Evolutionary conservation across 2,888 invertebrate species (phyloP), one percentile per base, ranked within the genome.

Genomic region (Oscheius sp.): DNA sequence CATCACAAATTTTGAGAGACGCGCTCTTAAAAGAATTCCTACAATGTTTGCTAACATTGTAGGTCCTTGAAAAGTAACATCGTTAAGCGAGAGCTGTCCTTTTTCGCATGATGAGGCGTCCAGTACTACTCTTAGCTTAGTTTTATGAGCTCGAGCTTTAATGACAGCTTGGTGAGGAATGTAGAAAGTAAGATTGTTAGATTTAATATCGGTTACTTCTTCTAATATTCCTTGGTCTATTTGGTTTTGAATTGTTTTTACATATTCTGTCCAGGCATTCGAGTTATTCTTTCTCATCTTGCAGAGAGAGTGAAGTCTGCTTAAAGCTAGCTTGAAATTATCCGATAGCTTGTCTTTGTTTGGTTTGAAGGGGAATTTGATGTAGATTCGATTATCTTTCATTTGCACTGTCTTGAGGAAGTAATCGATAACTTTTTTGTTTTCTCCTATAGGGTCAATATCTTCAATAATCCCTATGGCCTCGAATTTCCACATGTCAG

Each of bases 151-250:
- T 41, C n/a, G 4, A 1, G 12, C 2, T n/a, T 36, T 38, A 45
- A 73, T 57, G 9, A 80, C 70, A 2, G 72, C 66, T 2, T 72
- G 80, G 36, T 79, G 78, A 9, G 71, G 57, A 0, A 78, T 28
- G 49, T 75, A 78, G 44, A 74, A 74, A 17, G 67, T 51, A 0
- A n/a, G 30, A 20, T 41, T 41, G 41, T 12, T 20, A 14, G 12
- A 2, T 3, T 41, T 20, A 8, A 14, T 14, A 14, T 72, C 57
- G 2, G n/a, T 17, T 0, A 76, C 74, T 4, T n/a, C 2, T 41
- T 78, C 75, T 20, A 74, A 65, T 47, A 75, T 73, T 8, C 26
- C 72, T 0, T 17, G 9, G 17, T 56, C 17, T 5, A 73, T 44
- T 49, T 73, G 73, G 6, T 71, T 54, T 2, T 32, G 1, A 22